These are phyloP conservation scores for Molorchus minor DNA, from an alignment of 2,888 invertebrate species.

Conservation along the genomic window DNA sequence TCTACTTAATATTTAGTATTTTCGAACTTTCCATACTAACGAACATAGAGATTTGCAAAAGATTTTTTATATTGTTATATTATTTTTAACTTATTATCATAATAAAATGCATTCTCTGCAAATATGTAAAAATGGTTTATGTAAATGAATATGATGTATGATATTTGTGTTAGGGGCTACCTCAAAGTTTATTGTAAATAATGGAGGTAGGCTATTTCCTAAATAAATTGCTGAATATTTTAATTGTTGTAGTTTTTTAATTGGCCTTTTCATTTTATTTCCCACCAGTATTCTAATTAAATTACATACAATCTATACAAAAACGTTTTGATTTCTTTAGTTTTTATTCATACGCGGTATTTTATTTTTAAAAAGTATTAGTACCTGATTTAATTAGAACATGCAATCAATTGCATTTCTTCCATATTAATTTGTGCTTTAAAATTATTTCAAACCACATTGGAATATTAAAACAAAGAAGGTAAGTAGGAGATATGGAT, in stretches of 20 bases:
- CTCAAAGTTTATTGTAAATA: conserved; percentile 58
- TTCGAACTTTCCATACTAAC: conserved; percentile 27
- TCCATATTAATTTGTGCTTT: too few relatives aligned
- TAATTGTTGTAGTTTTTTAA: conserved; percentile 33
- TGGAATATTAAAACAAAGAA: too few relatives aligned
- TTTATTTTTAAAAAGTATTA: too few relatives aligned
- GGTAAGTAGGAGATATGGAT: too few relatives aligned
- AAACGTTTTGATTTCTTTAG: neutral
- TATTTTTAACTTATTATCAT: conserved; percentile 24
- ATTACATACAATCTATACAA: too few relatives aligned
- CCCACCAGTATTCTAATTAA: too few relatives aligned
- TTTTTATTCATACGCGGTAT: too few relatives aligned
- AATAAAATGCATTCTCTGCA: conserved; percentile 27
- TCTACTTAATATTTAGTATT: conserved; percentile 22
- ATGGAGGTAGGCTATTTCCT: conserved; percentile 63
- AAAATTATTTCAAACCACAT: too few relatives aligned
- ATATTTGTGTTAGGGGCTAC: conserved; percentile 59
- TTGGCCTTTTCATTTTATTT: neutral
- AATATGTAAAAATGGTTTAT: conserved; percentile 42
- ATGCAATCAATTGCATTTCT: too few relatives aligned
- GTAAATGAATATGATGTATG: conserved; percentile 44
- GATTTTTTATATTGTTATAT: conserved; percentile 23
- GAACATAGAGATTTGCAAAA: conserved; percentile 21
- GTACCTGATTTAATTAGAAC: too few relatives aligned
- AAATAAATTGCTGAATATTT: conserved; percentile 56